Percentiles rank a stretch among this genome's conserved stretches.
Evolutionary conservation across 2,113 vertebrate genomes (phyloP).

Genomic region (Oxyruncus cristatus): DNA sequence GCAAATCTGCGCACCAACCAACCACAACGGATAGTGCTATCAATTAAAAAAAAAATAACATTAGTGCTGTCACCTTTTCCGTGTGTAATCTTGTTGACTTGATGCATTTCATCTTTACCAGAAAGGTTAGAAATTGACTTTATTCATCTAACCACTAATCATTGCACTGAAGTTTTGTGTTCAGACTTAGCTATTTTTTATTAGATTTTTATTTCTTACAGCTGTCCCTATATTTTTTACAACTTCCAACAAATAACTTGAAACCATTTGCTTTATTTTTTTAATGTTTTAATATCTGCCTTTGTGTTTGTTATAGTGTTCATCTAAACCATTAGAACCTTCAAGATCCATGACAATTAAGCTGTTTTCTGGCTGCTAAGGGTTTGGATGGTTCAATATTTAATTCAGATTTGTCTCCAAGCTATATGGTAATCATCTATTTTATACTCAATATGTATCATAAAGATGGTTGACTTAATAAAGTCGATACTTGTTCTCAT

Average conservation of each 20-base stretch:
- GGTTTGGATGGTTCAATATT: constrained; percentile 1
- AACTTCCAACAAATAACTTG: background rate
- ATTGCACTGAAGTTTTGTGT: background rate
- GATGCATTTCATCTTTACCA: background rate
- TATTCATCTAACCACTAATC: background rate
- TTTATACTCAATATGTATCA: background rate
- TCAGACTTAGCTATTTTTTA: background rate
- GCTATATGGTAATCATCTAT: background rate
- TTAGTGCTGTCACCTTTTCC: background rate
- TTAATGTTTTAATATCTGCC: background rate
- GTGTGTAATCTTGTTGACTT: background rate
- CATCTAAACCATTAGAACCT: background rate
- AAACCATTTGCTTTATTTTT: background rate
- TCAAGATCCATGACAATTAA: background rate
- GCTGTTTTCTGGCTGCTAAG: background rate
- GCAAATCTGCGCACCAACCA: background rate
- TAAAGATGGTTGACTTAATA: background rate
- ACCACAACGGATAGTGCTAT: background rate
- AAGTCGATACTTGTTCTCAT: background rate
- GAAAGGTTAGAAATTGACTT: background rate
- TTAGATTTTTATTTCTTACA: background rate
- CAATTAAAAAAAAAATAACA: background rate
- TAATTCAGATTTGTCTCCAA: constrained; percentile 6
- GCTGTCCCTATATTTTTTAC: background rate
- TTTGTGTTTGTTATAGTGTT: background rate